These are phyloP conservation scores for Theocolax elegans DNA, from an alignment of 1,140 invertebrate species.

Conservation along the genomic window DNA sequence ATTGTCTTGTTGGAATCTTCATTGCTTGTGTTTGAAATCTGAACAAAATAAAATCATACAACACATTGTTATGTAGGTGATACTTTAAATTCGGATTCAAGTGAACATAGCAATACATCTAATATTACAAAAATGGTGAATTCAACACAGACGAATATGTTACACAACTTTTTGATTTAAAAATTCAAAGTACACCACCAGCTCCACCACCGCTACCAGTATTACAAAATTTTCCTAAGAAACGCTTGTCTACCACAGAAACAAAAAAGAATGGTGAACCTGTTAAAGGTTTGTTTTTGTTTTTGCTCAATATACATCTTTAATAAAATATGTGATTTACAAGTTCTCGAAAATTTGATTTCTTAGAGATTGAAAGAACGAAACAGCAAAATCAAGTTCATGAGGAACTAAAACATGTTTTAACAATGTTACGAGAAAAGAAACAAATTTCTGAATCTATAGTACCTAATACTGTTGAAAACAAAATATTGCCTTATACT, in stretches of 20 bases:
- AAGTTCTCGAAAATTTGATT: too few relatives aligned
- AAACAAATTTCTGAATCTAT: neutral
- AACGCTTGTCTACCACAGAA: neutral
- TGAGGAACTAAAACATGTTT: slow-evolving; percentile 35
- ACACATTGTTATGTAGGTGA: slow-evolving; percentile 21
- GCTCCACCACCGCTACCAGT: slow-evolving; percentile 27
- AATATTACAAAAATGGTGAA: neutral
- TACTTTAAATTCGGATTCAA: slow-evolving; percentile 26
- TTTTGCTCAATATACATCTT: too few relatives aligned
- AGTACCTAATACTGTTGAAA: neutral
- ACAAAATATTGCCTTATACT: slow-evolving; percentile 10
- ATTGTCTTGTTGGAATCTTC: too few relatives aligned
- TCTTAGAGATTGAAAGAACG: neutral
- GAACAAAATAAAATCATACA: neutral
- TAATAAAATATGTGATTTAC: too few relatives aligned
- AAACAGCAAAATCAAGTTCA: slow-evolving; percentile 28
- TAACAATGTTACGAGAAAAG: slow-evolving; percentile 22
- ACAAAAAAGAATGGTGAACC: neutral
- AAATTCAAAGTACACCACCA: slow-evolving; percentile 21
- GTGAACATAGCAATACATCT: neutral
- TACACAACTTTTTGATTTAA: neutral
- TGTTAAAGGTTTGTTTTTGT: slow-evolving; percentile 19
- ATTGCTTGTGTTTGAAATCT: neutral
- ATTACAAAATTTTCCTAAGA: neutral
- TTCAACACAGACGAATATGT: neutral